Percentiles rank a stretch among this genome's conserved stretches.
Evolutionary conservation across 2,888 invertebrate genomes (phyloP).

Genomic region (Phengaris alcon): DNA sequence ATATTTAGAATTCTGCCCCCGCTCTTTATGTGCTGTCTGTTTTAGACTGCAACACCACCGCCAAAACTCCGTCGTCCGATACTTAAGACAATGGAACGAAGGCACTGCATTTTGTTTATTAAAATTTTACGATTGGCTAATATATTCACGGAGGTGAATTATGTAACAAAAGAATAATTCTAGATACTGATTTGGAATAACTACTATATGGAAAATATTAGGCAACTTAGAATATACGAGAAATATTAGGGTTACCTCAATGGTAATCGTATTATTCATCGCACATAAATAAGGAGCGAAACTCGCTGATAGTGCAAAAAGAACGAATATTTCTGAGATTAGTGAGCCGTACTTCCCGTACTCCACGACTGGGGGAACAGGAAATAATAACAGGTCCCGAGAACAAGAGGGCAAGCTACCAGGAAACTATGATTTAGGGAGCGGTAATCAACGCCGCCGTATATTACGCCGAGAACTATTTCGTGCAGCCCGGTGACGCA

Average conservation of each 20-base stretch:
- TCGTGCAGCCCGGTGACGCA: not conserved
- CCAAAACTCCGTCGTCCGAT: conserved; percentile 46
- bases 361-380: conserved; percentile 50
- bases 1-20: conserved; percentile 54
- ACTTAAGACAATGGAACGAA: conserved; percentile 46
- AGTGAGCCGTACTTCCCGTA: conserved; percentile 56
- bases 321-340: conserved; percentile 27
- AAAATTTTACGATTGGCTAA: conserved; percentile 19
- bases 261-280: not conserved
- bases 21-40: conserved; percentile 50
- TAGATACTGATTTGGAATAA: not conserved
- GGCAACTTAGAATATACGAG: not conserved
- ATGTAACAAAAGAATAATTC: conserved; percentile 1
- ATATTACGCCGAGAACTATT: conserved; percentile 40
- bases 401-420: conserved; percentile 50
- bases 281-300: not conserved
- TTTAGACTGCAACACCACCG: conserved; percentile 43
- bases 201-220: conserved; percentile 10
- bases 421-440: conserved; percentile 72
- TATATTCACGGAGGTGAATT: not conserved
- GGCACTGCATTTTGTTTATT: conserved; percentile 31
- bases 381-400: conserved; percentile 75
- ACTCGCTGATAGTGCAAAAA: conserved; percentile 26
- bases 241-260: not conserved
- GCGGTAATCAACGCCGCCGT: conserved; percentile 38